Percentiles rank a stretch among this genome's conserved stretches.
phyloP scores from a whole-genome alignment of 2,888 invertebrate genomes.

The Temnothorax rugatulus region DNA sequence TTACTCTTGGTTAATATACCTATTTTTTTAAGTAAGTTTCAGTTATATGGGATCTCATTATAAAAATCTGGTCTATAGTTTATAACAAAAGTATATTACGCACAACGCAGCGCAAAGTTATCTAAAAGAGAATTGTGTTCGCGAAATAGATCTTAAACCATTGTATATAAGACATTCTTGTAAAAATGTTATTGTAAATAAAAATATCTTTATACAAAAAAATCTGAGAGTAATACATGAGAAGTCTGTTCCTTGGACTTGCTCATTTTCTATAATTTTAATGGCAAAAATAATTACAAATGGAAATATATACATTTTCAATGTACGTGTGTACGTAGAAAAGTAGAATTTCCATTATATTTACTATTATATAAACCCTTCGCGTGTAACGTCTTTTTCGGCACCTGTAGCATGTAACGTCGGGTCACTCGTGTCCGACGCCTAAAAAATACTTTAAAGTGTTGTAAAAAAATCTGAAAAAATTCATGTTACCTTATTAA shows the following conservation, averaged over 20 bases:
- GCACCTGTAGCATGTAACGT: no score
- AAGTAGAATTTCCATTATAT: neutral
- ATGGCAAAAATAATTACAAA: neutral
- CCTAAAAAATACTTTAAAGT: no score
- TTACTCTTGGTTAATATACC: neutral
- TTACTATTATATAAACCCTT: no score
- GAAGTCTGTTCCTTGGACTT: neutral
- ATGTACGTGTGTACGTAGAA: no score
- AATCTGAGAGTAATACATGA: neutral
- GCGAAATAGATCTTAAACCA: neutral
- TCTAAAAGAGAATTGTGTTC: neutral
- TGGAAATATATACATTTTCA: neutral
- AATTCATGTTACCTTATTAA: no score
- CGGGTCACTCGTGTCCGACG: no score
- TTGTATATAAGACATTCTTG: conserved; percentile 11
- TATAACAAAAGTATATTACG: neutral
- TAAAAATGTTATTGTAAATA: conserved; percentile 8
- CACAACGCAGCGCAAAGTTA: neutral
- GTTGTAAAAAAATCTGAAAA: no score
- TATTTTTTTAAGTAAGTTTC: neutral
- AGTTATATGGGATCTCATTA: neutral
- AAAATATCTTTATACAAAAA: neutral
- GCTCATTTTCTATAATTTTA: neutral
- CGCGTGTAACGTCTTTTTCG: no score
- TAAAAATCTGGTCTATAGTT: neutral